Base-by-base conservation (phyloP, 2,888 invertebrate species). In the Mesorhabditis belari region DNA sequence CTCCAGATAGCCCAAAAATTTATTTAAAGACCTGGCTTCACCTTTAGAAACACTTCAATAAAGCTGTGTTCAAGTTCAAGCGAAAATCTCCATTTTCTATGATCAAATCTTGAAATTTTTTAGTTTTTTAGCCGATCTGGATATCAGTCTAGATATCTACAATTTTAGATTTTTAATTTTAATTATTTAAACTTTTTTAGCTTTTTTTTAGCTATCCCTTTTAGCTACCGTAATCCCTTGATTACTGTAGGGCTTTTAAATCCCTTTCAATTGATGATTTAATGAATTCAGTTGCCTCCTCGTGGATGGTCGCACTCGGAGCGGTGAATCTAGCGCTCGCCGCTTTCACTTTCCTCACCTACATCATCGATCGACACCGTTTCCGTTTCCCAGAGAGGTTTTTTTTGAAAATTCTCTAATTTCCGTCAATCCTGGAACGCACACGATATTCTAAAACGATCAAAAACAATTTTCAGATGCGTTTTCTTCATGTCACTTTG, bases 401-500 rank as follows among this genome's bases (percentile, higher is more conserved):
- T n/a, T 53, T 35, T 17, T 19, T 23, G 21, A 5, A 26, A 9
- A 9, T 12, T 9, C 28, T n/a, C 25, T 12, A 54, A 6, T 29
- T 59, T 26, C 24, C 12, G 54, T 27, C n/a, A 28, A 52, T n/a
- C 19, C 9, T 51, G 19, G 19, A 51, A 21, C 52, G 1, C 19
- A 2, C 23, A n/a, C 9, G 52, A 51, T 17, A 17, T 35, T 35
- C n/a, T 35, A 17, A 1, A 35, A 35, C 12, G 44, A 35, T 35
- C 50, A 44, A 27, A 3, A 17, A 4, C 44, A 29, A 50, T 23
- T 63, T 75, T 27, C 65, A 80, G 80, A 71, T 94, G 96, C 2
- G 94, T 98, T 65, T 93, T 96, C 77, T 96, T 94, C 83, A 85
- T 98, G 62, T 92, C 95, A 21, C 88, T 93, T 4, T 96, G 96